A percentile compares a stretch with the other conserved stretches of the same genome.
Conservation (phyloP, 2,797 vertebrate genomes). For the Scolopax bukidnonensis region DNA sequence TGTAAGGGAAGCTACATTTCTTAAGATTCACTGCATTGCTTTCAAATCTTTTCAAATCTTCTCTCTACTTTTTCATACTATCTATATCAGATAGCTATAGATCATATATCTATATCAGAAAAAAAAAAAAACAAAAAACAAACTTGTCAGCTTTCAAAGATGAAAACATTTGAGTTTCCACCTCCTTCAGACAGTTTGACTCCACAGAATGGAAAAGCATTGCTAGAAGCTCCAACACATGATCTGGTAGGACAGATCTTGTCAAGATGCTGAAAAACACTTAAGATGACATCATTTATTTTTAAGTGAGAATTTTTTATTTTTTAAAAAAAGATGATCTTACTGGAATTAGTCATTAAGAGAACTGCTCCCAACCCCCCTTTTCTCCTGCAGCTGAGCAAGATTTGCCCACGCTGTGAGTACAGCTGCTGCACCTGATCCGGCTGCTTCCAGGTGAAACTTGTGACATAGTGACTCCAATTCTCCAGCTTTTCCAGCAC, state of each 20-base stretch:
- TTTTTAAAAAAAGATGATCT: too few relatives aligned
- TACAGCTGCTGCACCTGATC: too few relatives aligned
- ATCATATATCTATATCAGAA: not conserved
- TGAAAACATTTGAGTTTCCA: not conserved
- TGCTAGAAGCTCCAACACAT: not conserved
- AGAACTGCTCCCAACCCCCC: not conserved
- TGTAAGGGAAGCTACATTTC: not conserved
- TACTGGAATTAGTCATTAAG: not conserved
- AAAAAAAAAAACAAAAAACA: not conserved
- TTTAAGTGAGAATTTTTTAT: not conserved
- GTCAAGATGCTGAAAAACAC: not conserved
- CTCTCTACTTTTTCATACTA: not conserved
- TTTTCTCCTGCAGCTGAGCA: not conserved
- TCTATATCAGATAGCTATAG: not conserved
- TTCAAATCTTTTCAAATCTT: not conserved
- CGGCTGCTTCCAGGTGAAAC: not conserved
- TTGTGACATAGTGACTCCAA: not conserved
- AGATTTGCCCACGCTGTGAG: not conserved
- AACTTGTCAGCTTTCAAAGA: not conserved
- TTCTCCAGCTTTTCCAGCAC: not conserved
- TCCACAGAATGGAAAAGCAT: not conserved
- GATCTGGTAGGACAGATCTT: not conserved
- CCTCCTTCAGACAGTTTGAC: not conserved
- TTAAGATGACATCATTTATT: not conserved
- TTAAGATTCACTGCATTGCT: not conserved